Percentiles rank a stretch among this genome's conserved stretches.
Conservation (phyloP, 2,888 invertebrate species). For the Eumacrocentrus americanus region DNA sequence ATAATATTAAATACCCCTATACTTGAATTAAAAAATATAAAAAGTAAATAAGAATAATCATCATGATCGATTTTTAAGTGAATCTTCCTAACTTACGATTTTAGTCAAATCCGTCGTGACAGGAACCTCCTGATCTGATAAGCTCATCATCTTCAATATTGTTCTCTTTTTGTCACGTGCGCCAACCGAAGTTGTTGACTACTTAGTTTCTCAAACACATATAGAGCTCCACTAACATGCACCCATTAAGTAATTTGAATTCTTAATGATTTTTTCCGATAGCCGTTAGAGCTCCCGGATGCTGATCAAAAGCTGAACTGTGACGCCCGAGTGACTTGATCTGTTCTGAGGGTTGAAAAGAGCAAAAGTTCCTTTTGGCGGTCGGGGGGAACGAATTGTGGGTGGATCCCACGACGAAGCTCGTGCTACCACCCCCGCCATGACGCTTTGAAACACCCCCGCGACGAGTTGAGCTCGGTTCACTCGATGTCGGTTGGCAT, state of each 20-base stretch:
- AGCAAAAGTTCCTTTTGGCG: slow-evolving; percentile 37
- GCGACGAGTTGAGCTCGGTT: too few relatives aligned
- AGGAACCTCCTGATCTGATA: slow-evolving; percentile 53
- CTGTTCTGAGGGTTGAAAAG: slow-evolving; percentile 39
- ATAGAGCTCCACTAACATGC: too few relatives aligned
- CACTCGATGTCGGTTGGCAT: slow-evolving; percentile 42
- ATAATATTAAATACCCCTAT: neutral
- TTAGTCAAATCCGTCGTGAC: slow-evolving; percentile 45
- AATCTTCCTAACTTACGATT: slow-evolving; percentile 53
- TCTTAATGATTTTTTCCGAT: too few relatives aligned
- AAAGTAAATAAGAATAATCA: neutral
- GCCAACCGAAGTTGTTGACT: too few relatives aligned
- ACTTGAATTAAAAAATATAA: neutral
- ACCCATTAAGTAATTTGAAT: too few relatives aligned
- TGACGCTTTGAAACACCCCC: too few relatives aligned
- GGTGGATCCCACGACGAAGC: slow-evolving; percentile 39
- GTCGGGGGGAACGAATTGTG: slow-evolving; percentile 32
- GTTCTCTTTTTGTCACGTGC: neutral
- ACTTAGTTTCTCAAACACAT: too few relatives aligned
- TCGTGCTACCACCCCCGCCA: slow-evolving; percentile 43
- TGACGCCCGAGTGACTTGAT: slow-evolving; percentile 51
- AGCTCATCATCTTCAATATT: slow-evolving; percentile 45
- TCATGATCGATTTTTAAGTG: too few relatives aligned
- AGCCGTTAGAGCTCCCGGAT: too few relatives aligned
- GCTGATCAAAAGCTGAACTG: too few relatives aligned